Percentiles rank a stretch among this genome's conserved stretches.
These are phyloP conservation scores for Caenorhabditis macrosperma DNA, from an alignment of 2,888 invertebrate species.

Conservation along the genomic window DNA sequence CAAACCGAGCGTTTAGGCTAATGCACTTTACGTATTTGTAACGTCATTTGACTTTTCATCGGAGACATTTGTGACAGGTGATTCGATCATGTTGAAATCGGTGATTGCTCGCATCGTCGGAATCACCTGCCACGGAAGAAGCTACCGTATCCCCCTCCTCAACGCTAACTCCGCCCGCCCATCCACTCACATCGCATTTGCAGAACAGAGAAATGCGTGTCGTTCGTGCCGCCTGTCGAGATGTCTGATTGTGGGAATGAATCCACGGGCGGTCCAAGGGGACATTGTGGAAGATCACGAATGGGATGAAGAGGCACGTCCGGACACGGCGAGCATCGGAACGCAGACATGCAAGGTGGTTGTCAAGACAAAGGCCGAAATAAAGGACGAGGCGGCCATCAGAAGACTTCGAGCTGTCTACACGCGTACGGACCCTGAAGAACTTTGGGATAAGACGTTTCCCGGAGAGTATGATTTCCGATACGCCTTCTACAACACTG, in stretches of 20 bases:
- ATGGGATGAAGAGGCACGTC: slow-evolving; percentile 44
- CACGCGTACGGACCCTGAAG: slow-evolving; percentile 32
- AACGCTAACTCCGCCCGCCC: neutral
- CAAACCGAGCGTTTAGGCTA: neutral
- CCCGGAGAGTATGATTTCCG: slow-evolving; percentile 43
- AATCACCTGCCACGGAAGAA: neutral
- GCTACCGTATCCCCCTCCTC: no score
- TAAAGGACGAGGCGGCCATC: slow-evolving; percentile 24
- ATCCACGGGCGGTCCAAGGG: slow-evolving; percentile 71
- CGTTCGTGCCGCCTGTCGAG: slow-evolving; percentile 63
- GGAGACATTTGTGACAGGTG: no score
- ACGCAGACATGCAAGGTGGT: slow-evolving; percentile 4
- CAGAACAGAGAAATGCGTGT: slow-evolving; percentile 71
- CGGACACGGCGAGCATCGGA: slow-evolving; percentile 9
- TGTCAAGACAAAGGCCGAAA: neutral
- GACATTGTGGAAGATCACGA: slow-evolving; percentile 49
- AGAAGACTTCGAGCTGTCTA: slow-evolving; percentile 21
- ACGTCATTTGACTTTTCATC: no score
- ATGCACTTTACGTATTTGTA: no score
- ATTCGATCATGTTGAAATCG: no score
- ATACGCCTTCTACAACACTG: slow-evolving; percentile 47
- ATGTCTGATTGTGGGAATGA: slow-evolving; percentile 70
- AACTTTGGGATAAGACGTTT: slow-evolving; percentile 14
- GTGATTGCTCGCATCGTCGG: no score
- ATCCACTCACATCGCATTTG: neutral